Percentiles rank a stretch among this genome's conserved stretches.
Conservation (phyloP, 2,113 vertebrate genomes). For the Mohoua ochrocephala region DNA sequence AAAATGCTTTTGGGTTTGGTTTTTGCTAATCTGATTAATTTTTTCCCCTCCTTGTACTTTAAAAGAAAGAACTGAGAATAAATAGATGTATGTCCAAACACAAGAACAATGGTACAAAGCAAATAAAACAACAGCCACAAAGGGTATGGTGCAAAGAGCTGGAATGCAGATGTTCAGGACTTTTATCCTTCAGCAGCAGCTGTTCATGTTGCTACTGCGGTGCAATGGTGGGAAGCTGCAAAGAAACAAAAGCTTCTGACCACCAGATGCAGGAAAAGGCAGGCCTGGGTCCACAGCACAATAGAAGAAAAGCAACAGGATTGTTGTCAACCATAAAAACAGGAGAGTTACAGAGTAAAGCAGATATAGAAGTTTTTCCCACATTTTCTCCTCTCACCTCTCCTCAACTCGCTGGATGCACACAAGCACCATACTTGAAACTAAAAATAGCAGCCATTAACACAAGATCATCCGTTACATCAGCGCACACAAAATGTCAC, state of each 20-base stretch:
- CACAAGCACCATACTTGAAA: background rate
- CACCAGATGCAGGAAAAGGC: slow-evolving; percentile 26
- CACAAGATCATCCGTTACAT: background rate
- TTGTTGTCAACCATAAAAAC: background rate
- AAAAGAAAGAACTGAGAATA: background rate
- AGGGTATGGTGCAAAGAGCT: background rate
- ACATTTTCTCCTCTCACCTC: background rate
- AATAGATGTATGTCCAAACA: background rate
- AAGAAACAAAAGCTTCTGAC: slow-evolving; percentile 18
- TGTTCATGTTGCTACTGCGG: background rate
- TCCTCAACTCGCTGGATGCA: background rate
- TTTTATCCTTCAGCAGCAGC: background rate
- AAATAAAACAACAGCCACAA: background rate
- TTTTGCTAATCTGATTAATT: background rate
- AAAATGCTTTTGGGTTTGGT: background rate
- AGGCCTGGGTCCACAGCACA: background rate
- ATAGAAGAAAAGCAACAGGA: background rate
- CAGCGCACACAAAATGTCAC: background rate
- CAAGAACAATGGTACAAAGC: background rate
- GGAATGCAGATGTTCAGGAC: background rate
- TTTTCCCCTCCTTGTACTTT: background rate
- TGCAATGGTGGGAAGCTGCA: background rate
- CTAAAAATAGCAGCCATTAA: background rate
- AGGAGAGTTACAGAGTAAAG: background rate
- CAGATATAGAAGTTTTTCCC: background rate